Conservation (phyloP, 2,797 vertebrate species). For the Coilia nasus region DNA sequence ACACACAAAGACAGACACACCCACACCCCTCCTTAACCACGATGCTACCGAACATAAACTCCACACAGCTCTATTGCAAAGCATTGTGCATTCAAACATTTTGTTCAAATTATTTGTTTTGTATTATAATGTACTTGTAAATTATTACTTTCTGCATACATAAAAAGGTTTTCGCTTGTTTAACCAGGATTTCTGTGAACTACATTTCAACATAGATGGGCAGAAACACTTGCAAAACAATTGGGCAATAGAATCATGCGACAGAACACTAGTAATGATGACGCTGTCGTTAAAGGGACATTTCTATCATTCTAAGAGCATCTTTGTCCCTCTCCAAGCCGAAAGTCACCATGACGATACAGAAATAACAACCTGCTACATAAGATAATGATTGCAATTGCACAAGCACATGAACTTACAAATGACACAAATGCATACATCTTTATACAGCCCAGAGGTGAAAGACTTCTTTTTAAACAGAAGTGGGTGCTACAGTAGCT, state of each 20-base stretch:
- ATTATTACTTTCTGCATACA: not conserved
- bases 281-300: not conserved
- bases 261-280: not conserved
- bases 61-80: not conserved
- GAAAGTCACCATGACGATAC: not conserved
- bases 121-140: not conserved
- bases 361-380: not conserved
- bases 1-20: slow-evolving; percentile 42
- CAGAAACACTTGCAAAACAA: not conserved
- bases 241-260: not conserved
- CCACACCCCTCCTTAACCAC: too few species aligned
- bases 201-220: not conserved
- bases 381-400: not conserved
- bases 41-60: not conserved
- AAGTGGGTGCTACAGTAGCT: slow-evolving; percentile 27
- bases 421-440: not conserved
- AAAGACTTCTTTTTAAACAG: slow-evolving; percentile 62
- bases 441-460: slow-evolving; percentile 51
- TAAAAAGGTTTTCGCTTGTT: not conserved
- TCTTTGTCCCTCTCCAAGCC: not conserved
- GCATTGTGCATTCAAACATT: not conserved
- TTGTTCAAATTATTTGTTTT: not conserved
- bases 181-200: not conserved
- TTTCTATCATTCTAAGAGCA: not conserved
- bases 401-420: slow-evolving; percentile 59